Conservation (phyloP, 1,140 invertebrate species). For the Ostrea denselamellosa region DNA sequence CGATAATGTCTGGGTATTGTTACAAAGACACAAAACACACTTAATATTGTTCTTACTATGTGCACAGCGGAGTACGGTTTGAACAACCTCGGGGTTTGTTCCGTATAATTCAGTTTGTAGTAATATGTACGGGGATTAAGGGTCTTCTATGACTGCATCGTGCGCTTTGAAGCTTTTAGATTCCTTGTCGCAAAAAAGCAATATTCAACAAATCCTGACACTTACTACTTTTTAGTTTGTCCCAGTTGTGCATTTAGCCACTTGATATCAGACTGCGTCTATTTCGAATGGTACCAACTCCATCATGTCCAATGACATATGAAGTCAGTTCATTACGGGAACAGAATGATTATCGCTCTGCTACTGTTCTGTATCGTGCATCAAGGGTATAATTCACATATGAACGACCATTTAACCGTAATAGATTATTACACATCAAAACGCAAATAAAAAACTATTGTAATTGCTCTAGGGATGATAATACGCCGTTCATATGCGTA, state of each 20-base stretch:
- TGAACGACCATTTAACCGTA: not conserved
- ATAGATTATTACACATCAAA: not conserved
- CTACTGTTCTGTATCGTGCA: not conserved
- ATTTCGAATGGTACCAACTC: not conserved
- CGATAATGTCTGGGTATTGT: not conserved
- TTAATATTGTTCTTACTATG: not conserved
- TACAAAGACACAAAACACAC: not conserved
- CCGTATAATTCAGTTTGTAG: not conserved
- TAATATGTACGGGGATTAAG: not conserved
- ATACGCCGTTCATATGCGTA: too few species aligned
- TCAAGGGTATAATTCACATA: constrained; percentile 15
- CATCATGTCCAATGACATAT: not conserved
- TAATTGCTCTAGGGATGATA: too few species aligned
- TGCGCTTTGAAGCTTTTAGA: constrained; percentile 20
- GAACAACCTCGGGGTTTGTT: not conserved
- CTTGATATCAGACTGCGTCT: not conserved
- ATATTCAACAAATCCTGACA: not conserved
- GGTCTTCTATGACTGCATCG: not conserved
- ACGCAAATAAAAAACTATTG: not conserved
- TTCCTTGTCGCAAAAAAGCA: not conserved
- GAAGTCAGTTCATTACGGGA: not conserved
- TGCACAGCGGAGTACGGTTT: not conserved
- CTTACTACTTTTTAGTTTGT: not conserved
- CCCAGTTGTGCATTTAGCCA: constrained; percentile 22
- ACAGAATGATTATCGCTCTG: not conserved